A percentile compares a stretch with the other conserved stretches of the same genome.
These are phyloP conservation scores for Cliona cf. orientalis DNA, from an alignment of 37 sponge, comb jelly and placozoan genomes.

Conservation along the genomic window DNA sequence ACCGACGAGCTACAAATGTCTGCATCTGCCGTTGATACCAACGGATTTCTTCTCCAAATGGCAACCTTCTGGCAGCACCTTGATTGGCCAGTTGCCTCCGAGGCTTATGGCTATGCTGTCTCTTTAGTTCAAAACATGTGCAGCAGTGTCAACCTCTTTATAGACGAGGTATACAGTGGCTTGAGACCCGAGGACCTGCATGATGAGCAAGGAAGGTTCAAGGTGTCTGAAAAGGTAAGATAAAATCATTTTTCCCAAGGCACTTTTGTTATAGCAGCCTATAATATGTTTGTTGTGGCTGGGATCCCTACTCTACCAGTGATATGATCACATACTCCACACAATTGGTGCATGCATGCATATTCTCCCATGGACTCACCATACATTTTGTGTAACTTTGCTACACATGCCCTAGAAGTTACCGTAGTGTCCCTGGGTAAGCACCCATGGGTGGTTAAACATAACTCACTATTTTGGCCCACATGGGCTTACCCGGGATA, in stretches of 20 bases:
- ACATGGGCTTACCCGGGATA: no score
- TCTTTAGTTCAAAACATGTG: conserved; percentile 21
- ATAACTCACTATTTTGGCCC: no score
- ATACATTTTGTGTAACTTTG: no score
- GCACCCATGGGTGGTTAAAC: no score
- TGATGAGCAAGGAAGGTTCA: conserved; percentile 9
- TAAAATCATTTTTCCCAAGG: background rate
- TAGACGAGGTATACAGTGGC: conserved; percentile 11
- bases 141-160: conserved; percentile 23
- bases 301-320: no score
- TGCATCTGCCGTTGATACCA: conserved; percentile 59
- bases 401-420: no score
- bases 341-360: no score
- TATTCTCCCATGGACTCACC: no score
- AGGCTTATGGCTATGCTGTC: conserved; percentile 19
- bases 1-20: conserved; percentile 35
- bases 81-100: conserved; percentile 44
- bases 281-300: no score
- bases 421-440: no score
- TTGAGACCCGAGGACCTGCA: background rate
- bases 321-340: no score
- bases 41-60: conserved; percentile 34
- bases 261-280: no score
- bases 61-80: conserved; percentile 35
- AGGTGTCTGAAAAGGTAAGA: conserved; percentile 1